Conservation (phyloP, 2,888 invertebrate species). For the Ctenicera cuprea region DNA sequence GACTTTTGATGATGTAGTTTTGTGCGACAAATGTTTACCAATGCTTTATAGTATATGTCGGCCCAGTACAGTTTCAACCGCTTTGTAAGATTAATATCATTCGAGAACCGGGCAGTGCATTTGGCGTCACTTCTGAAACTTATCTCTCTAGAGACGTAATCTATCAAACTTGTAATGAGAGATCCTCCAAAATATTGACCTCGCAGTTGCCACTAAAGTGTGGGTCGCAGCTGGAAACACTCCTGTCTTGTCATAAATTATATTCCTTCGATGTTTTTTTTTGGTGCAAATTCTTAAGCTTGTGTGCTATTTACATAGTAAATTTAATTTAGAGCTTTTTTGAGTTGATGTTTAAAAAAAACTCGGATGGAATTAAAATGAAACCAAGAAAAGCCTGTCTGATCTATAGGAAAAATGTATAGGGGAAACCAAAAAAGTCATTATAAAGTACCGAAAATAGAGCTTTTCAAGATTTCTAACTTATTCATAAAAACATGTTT, state of each 20-base stretch:
- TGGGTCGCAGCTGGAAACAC: constrained; percentile 31
- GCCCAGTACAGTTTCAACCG: constrained; percentile 28
- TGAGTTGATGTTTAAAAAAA: too few species aligned
- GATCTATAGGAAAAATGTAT: too few species aligned
- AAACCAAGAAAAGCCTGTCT: too few species aligned
- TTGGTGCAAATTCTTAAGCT: too few species aligned
- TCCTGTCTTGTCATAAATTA: constrained; percentile 30
- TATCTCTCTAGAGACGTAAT: constrained; percentile 47
- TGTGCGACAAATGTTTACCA: constrained; percentile 23
- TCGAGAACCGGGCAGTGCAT: constrained; percentile 35
- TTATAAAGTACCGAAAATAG: too few species aligned
- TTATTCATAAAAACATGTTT: too few species aligned
- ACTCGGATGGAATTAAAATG: too few species aligned
- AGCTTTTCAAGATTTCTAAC: too few species aligned
- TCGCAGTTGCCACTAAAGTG: constrained; percentile 34
- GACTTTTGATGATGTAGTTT: neutral
- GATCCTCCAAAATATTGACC: constrained; percentile 47
- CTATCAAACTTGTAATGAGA: constrained; percentile 51
- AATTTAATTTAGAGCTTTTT: too few species aligned
- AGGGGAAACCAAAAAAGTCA: too few species aligned
- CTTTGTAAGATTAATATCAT: constrained; percentile 47
- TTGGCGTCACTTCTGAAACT: constrained; percentile 48
- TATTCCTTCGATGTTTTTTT: constrained; percentile 23
- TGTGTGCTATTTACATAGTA: too few species aligned
- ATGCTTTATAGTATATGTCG: constrained; percentile 18